These are phyloP conservation scores for Borostomias antarcticus DNA, from an alignment of 2,797 vertebrate species.

Conservation along the genomic window DNA sequence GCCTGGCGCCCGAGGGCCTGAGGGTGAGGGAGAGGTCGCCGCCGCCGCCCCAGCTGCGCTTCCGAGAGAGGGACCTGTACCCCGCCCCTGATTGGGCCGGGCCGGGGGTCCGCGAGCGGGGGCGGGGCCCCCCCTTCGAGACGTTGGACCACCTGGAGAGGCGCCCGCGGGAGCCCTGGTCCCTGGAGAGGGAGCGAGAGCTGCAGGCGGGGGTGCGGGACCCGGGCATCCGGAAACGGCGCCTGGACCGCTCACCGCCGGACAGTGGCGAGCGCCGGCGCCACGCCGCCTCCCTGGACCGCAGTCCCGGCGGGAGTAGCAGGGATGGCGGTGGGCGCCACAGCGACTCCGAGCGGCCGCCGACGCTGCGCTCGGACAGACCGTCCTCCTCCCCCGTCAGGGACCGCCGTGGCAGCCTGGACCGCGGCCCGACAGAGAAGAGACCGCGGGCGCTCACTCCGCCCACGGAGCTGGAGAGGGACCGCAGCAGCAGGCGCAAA, in stretches of 20 bases:
- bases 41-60: slow-evolving; percentile 84
- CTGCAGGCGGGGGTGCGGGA: slow-evolving; percentile 85
- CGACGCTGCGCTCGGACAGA: slow-evolving; percentile 78
- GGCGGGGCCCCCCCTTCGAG: slow-evolving; percentile 84
- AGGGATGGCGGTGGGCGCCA: slow-evolving; percentile 82
- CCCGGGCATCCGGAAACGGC: slow-evolving; percentile 83
- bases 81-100: slow-evolving; percentile 85
- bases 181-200: slow-evolving; percentile 83
- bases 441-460: slow-evolving; percentile 61
- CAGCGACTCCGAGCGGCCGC: slow-evolving; percentile 84
- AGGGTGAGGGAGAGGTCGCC: slow-evolving; percentile 89
- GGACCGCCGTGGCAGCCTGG: slow-evolving; percentile 81
- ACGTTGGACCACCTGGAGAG: slow-evolving; percentile 84
- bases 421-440: slow-evolving; percentile 77
- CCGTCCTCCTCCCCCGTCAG: slow-evolving; percentile 85
- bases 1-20: slow-evolving; percentile 81
- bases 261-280: slow-evolving; percentile 84
- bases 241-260: slow-evolving; percentile 86
- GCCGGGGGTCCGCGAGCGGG: slow-evolving; percentile 84
- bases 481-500: slow-evolving; percentile 70
- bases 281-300: slow-evolving; percentile 79
- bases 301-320: slow-evolving; percentile 84
- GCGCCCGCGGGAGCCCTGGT: slow-evolving; percentile 85
- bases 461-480: slow-evolving; percentile 41
- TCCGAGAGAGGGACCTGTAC: slow-evolving; percentile 89